Conservation (phyloP, 2,888 invertebrate species). For the Perithous albicinctus region DNA sequence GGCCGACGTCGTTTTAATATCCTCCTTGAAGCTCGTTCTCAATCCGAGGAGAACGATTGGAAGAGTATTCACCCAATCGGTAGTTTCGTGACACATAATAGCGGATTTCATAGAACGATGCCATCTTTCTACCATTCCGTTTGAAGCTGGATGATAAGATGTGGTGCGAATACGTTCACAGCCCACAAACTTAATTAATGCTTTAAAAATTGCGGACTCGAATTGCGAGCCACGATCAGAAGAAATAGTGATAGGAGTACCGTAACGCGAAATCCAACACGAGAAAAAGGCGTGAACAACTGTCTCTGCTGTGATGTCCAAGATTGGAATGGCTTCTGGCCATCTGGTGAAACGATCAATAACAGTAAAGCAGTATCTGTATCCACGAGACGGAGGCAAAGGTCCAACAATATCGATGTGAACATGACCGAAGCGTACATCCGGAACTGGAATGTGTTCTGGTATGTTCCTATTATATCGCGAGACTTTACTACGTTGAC, state of each 20-base stretch:
- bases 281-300: conserved; percentile 70
- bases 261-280: neutral
- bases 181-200: neutral
- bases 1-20: conserved; percentile 33
- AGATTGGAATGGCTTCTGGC: conserved; percentile 57
- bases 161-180: neutral
- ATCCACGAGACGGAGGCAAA: conserved; percentile 75
- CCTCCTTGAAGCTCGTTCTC: conserved; percentile 17
- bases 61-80: neutral
- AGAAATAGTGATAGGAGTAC: neutral
- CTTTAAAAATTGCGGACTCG: conserved; percentile 4
- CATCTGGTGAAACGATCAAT: conserved; percentile 74
- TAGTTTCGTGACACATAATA: conserved; percentile 13
- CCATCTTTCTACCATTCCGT: conserved; percentile 19
- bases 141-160: neutral
- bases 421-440: conserved; percentile 80
- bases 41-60: neutral
- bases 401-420: conserved; percentile 84
- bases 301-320: conserved; percentile 65
- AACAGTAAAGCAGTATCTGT: conserved; percentile 79
- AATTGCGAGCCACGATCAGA: conserved; percentile 4
- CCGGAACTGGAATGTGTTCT: conserved; percentile 68
- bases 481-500: conserved; percentile 75
- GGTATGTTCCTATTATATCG: conserved; percentile 71
- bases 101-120: neutral